phyloP scores from a whole-genome alignment of 2,113 vertebrate species.

The Azemiops feae region DNA sequence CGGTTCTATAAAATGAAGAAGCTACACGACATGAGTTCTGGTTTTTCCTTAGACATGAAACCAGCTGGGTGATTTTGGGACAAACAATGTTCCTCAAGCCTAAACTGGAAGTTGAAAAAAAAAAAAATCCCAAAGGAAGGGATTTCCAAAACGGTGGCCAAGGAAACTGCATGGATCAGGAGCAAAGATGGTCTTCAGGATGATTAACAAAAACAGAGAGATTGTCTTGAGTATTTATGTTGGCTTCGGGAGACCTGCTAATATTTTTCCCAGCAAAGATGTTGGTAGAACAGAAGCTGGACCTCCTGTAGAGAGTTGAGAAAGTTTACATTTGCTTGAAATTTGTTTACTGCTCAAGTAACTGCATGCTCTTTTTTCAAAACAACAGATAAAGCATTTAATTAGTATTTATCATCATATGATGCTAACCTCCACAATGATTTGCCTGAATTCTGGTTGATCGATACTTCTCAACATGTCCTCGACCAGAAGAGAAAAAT shows the following conservation, averaged over 20 bases:
- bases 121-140: not conserved
- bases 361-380: not conserved
- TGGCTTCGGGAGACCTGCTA: not conserved
- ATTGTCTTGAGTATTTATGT: not conserved
- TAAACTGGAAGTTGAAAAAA: not conserved
- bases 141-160: not conserved
- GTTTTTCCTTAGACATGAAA: not conserved
- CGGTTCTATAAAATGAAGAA: not conserved
- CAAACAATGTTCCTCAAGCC: too few relatives aligned
- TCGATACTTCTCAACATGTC: slow-evolving; percentile 91
- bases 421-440: slow-evolving; percentile 88
- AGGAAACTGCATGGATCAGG: not conserved
- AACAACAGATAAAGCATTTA: not conserved
- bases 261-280: not conserved
- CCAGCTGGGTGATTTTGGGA: not conserved
- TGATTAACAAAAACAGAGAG: not conserved
- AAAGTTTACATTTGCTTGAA: not conserved
- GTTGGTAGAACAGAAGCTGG: not conserved
- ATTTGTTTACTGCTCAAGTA: not conserved
- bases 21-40: not conserved
- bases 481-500: slow-evolving; percentile 98
- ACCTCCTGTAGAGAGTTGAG: not conserved
- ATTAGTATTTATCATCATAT: not conserved
- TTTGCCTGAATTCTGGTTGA: slow-evolving; percentile 91
- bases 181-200: not conserved